Percentiles rank a stretch among this genome's conserved stretches.
phyloP scores from a whole-genome alignment of 2,113 vertebrate genomes.

The Prunella himalayana region DNA sequence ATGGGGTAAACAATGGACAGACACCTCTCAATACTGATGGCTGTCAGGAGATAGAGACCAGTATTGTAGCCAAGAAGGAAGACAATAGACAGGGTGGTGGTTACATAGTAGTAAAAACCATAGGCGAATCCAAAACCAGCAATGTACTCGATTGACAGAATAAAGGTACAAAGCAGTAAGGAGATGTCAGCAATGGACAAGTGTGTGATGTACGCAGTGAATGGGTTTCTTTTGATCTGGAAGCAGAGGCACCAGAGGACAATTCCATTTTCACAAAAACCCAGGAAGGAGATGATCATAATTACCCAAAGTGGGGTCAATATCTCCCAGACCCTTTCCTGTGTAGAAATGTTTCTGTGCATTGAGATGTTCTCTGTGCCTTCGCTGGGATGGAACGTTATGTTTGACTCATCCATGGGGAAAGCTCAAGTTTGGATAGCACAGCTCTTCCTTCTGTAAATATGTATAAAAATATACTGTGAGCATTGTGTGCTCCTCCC shows the following conservation, averaged over 20 bases:
- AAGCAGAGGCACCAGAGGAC: conserved; percentile 79
- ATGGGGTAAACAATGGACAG: conserved; percentile 77
- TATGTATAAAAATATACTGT: conserved; percentile 56
- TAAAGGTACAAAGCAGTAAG: conserved; percentile 66
- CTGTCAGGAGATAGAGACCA: conserved; percentile 77
- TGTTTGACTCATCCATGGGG: conserved; percentile 68
- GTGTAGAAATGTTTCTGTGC: conserved; percentile 50
- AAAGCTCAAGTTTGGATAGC: conserved; percentile 37
- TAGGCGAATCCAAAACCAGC: conserved; percentile 56
- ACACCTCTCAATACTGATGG: conserved; percentile 78
- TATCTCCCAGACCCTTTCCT: conserved; percentile 27
- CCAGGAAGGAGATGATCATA: conserved; percentile 71
- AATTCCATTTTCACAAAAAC: conserved; percentile 71
- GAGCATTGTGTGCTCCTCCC: conserved; percentile 54
- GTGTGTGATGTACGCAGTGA: conserved; percentile 75
- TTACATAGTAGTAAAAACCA: conserved; percentile 53
- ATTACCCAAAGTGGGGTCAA: conserved; percentile 69
- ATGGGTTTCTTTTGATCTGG: conserved; percentile 72
- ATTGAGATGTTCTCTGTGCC: conserved; percentile 53
- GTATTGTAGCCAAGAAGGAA: conserved; percentile 76
- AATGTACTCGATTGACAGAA: conserved; percentile 68
- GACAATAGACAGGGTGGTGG: conserved; percentile 62
- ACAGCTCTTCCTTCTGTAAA: conserved; percentile 63
- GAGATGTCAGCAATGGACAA: conserved; percentile 71
- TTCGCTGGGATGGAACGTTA: conserved; percentile 33